Base-by-base conservation (phyloP, 2,113 vertebrate species). In the Nyctereutes procyonoides region DNA sequence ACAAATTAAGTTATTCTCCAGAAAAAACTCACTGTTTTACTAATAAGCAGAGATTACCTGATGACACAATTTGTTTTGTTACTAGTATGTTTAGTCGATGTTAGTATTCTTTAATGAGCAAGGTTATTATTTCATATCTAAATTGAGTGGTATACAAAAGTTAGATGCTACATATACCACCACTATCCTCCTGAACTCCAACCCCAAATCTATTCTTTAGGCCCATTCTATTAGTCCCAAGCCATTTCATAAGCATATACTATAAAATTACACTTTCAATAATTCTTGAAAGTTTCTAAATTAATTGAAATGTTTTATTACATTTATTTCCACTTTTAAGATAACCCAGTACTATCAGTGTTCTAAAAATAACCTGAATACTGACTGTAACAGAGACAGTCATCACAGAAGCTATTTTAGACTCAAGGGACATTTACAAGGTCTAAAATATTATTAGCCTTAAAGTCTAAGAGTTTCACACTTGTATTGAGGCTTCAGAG, bases 351-450 rank as follows among this genome's bases (percentile, higher is more conserved):
- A 55, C 38, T 71, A 43, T 8, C 55, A 38, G 76, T 24, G 2
- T 82, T 55, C 55, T 88, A 94, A 88, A 94, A 96, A 84, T 71
- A 93, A 89, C 51, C 79, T 90, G 11, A 60, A 84, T 22, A 93
- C 9, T 96, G 58, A 60, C 30, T 77, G 2, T 38, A 93, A 93
- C 19, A 85, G 55, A 85, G 15, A 60, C 16, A 82, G 17, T 88
- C 56, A 65, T 88, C 56, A 74, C 9, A 73, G 48, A 86, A 96
- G 55, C 48, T 86, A 73, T 79, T 90, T 96, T 63, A 90, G 73
- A n/a, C 71, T 86, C 58, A 94, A 55, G 28, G 20, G 28, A 56
- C 73, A 94, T 65, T 63, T 48, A 62, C 63, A 63, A 80, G 63
- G 48, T 93, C 43, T 86, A 63, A 90, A 90, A 93, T 76, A 62